These are phyloP conservation scores for Phrynocephalus versicolor DNA, from an alignment of 2,113 vertebrate species.

Conservation along the genomic window DNA sequence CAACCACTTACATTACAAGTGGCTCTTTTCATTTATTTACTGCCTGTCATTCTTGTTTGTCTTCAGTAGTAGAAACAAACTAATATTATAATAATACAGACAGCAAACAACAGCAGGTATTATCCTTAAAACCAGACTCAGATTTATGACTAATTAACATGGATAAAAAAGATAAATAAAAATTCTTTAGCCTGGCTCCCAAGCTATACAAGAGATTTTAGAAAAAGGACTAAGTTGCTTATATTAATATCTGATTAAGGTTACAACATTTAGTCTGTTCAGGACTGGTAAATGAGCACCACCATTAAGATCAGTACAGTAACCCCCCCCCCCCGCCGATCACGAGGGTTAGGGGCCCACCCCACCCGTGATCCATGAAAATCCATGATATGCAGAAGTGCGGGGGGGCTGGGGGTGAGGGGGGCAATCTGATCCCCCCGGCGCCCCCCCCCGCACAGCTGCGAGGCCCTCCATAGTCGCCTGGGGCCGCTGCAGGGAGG, in stretches of 20 bases:
- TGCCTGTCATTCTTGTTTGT: background rate
- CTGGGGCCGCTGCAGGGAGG: too few species aligned
- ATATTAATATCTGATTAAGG: background rate
- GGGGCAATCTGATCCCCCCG: too few species aligned
- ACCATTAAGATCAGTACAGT: too few species aligned
- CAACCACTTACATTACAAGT: too few species aligned
- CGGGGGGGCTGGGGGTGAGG: too few species aligned
- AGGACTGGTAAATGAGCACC: background rate
- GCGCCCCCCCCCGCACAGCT: too few species aligned
- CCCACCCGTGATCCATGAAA: too few species aligned
- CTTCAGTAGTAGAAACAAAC: background rate
- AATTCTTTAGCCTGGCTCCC: background rate
- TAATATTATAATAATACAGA: background rate
- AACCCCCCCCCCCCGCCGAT: too few species aligned
- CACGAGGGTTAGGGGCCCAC: too few species aligned
- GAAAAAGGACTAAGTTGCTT: background rate
- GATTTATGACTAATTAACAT: background rate
- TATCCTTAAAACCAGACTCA: background rate
- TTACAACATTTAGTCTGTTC: background rate
- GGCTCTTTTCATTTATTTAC: background rate
- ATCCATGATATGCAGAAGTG: too few species aligned
- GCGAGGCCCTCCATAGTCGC: too few species aligned
- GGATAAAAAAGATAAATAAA: background rate
- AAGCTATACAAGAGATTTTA: background rate
- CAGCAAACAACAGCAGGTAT: background rate